A percentile compares a stretch with the other conserved stretches of the same genome.
Evolutionary conservation across 2,113 vertebrate genomes (phyloP).

Genomic region (Percopsis transmontana): DNA sequence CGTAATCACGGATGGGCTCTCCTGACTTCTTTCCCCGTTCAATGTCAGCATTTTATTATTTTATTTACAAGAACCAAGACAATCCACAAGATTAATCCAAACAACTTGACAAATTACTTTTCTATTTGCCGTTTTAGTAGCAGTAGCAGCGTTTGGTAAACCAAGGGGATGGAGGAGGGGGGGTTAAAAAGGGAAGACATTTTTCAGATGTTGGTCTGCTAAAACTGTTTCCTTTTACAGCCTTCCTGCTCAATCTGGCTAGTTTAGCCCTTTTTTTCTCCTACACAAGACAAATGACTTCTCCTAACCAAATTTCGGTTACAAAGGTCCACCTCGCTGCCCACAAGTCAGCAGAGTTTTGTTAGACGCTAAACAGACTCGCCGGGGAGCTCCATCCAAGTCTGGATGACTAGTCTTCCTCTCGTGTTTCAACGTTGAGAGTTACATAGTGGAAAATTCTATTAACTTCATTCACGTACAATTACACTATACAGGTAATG

Average conservation of each 20-base stretch:
- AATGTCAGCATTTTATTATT: neutral
- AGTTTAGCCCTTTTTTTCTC: slow-evolving; percentile 29
- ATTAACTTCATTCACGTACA: slow-evolving; percentile 34
- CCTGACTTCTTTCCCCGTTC: neutral
- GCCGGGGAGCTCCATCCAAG: neutral
- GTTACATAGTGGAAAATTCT: slow-evolving; percentile 15
- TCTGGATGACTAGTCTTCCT: slow-evolving; percentile 1
- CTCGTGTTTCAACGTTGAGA: neutral
- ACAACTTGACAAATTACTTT: slow-evolving; percentile 43
- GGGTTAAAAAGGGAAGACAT: slow-evolving; percentile 49
- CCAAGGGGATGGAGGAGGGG: slow-evolving; percentile 49
- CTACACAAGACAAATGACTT: slow-evolving; percentile 59
- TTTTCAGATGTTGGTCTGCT: slow-evolving; percentile 72
- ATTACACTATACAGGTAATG: slow-evolving; percentile 2
- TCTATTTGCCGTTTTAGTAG: slow-evolving; percentile 59
- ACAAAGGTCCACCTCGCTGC: slow-evolving; percentile 51
- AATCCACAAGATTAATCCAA: slow-evolving; percentile 16
- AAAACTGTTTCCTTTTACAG: slow-evolving; percentile 67
- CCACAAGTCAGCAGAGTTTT: slow-evolving; percentile 59
- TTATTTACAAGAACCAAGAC: neutral
- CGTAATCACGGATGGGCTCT: neutral
- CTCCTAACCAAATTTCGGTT: slow-evolving; percentile 69
- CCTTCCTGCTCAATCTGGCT: slow-evolving; percentile 66
- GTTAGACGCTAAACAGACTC: slow-evolving; percentile 61
- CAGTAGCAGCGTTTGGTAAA: slow-evolving; percentile 66